A percentile compares a stretch with the other conserved stretches of the same genome.
phyloP scores from a whole-genome alignment of 2,113 vertebrate species.

The Brachypteracias leptosomus region DNA sequence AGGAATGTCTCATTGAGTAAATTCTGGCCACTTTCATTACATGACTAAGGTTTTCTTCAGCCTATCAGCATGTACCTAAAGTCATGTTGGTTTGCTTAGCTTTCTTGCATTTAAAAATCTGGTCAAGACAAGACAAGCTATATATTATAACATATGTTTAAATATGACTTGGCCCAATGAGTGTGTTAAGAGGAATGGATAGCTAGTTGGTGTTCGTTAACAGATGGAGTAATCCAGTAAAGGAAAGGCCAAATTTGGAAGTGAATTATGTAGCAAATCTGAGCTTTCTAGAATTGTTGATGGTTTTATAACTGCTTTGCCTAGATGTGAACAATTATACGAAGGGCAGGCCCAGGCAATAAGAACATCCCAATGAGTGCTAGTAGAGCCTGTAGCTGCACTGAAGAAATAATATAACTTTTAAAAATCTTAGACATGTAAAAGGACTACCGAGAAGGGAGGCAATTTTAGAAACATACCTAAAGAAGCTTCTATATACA shows the following conservation, averaged over 20 bases:
- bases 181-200: background rate
- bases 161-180: background rate
- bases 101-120: background rate
- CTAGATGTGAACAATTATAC: background rate
- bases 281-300: background rate
- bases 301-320: slow-evolving; percentile 4
- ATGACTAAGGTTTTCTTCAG: slow-evolving; percentile 5
- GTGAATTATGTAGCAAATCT: background rate
- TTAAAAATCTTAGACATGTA: background rate
- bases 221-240: background rate
- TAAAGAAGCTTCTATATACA: background rate
- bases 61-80: background rate
- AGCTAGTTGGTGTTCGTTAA: background rate
- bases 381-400: background rate
- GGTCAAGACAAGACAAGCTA: background rate
- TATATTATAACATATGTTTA: background rate
- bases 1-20: background rate
- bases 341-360: background rate
- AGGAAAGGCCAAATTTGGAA: background rate
- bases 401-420: background rate
- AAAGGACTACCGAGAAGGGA: background rate
- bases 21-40: background rate
- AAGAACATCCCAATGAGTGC: background rate
- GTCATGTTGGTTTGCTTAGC: background rate
- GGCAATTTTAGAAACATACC: background rate